Conservation (phyloP, 2,888 invertebrate genomes). For the Epistrophella euchroma region DNA sequence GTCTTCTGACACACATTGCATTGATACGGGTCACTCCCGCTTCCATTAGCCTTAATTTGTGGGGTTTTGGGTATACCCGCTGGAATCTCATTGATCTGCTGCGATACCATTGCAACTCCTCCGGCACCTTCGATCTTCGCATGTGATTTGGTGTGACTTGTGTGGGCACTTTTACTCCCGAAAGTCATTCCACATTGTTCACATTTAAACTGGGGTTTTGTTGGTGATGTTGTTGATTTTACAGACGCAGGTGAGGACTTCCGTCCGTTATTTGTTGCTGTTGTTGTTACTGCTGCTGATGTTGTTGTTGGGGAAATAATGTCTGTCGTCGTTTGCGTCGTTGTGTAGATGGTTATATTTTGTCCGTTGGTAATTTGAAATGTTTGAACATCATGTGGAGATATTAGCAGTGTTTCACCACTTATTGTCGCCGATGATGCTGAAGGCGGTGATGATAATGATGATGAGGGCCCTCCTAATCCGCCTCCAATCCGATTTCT, state of each 20-base stretch:
- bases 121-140: slow-evolving; percentile 82
- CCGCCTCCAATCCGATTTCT: slow-evolving; percentile 69
- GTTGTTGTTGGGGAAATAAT: slow-evolving; percentile 21
- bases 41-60: slow-evolving; percentile 80
- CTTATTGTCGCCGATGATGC: slow-evolving; percentile 36
- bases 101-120: slow-evolving; percentile 58
- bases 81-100: slow-evolving; percentile 77
- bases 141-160: slow-evolving; percentile 89
- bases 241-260: slow-evolving; percentile 67
- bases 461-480: slow-evolving; percentile 7
- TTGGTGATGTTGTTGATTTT: slow-evolving; percentile 77
- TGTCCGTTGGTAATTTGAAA: slow-evolving; percentile 64
- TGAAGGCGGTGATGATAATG: slow-evolving; percentile 12
- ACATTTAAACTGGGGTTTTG: slow-evolving; percentile 87
- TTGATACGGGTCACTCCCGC: slow-evolving; percentile 89
- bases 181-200: slow-evolving; percentile 90
- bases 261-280: slow-evolving; percentile 33
- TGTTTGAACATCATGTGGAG: slow-evolving; percentile 51
- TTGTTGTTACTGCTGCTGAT: slow-evolving; percentile 19
- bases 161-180: slow-evolving; percentile 90
- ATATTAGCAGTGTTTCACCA: slow-evolving; percentile 53
- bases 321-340: slow-evolving; percentile 32
- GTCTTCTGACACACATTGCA: slow-evolving; percentile 96
- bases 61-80: slow-evolving; percentile 82
- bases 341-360: slow-evolving; percentile 75